phyloP scores from a whole-genome alignment of 2,888 invertebrate genomes.

The Frankliniella fusca region DNA sequence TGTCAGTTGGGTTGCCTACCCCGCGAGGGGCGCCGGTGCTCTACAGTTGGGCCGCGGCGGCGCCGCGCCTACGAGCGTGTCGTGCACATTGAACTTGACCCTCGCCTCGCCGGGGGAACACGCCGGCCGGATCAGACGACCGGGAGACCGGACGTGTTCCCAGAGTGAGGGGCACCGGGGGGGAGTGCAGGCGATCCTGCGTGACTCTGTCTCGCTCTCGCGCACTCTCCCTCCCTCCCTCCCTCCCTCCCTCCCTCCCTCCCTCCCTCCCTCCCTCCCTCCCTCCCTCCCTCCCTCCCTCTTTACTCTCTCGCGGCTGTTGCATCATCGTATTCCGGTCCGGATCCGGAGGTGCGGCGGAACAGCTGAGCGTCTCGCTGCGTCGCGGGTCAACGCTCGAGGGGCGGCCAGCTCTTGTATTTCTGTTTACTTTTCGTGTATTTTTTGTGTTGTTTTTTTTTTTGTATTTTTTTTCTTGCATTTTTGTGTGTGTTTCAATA shows the following conservation, averaged over 20 bases:
- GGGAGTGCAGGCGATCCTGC: too few relatives aligned
- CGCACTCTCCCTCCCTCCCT: too few relatives aligned
- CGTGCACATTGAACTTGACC: conserved; percentile 15
- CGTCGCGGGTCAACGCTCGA: background rate
- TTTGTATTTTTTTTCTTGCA: too few relatives aligned
- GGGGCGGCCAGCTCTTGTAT: too few relatives aligned
- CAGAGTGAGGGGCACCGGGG: too few relatives aligned
- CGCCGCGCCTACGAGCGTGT: background rate
- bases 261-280: too few relatives aligned
- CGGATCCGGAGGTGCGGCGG: background rate
- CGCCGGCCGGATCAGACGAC: background rate
- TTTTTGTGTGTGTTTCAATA: too few relatives aligned
- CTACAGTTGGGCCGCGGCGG: background rate
- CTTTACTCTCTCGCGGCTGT: background rate
- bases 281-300: too few relatives aligned
- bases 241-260: too few relatives aligned
- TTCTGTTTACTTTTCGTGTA: too few relatives aligned
- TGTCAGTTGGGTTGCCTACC: background rate
- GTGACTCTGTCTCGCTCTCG: too few relatives aligned
- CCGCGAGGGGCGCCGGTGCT: background rate
- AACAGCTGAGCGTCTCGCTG: background rate
- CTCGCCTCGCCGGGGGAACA: background rate
- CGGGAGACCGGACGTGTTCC: background rate
- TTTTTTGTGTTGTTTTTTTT: too few relatives aligned
- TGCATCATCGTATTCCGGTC: background rate